Conservation (phyloP, 2,113 vertebrate genomes). For the Burhinus bistriatus region DNA sequence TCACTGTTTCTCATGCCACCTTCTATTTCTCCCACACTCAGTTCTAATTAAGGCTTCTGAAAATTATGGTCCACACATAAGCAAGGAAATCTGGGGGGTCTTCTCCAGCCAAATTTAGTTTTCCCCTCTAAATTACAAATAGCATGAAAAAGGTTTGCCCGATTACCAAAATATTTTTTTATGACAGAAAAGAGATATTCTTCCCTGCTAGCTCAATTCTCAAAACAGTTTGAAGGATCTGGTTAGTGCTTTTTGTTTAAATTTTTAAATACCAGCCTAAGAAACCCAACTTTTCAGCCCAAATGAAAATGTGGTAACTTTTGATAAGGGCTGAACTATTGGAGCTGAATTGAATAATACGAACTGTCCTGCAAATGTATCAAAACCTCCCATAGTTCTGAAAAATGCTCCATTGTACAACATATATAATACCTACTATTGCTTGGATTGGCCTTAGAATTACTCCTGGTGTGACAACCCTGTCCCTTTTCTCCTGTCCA, state of each 20-base stretch:
- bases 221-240: neutral
- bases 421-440: neutral
- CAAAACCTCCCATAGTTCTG: neutral
- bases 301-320: neutral
- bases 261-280: neutral
- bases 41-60: neutral
- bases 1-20: neutral
- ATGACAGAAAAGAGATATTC: neutral
- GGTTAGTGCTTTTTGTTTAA: neutral
- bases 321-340: neutral
- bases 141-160: neutral
- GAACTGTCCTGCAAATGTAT: neutral
- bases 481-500: neutral
- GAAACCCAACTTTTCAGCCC: neutral
- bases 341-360: neutral
- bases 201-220: neutral
- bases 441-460: neutral
- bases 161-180: neutral
- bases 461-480: neutral
- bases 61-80: neutral
- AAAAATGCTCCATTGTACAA: neutral
- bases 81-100: neutral
- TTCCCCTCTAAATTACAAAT: neutral
- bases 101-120: neutral
- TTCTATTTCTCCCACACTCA: neutral